Base-by-base conservation (phyloP, 1,140 invertebrate species). In the Pomacea maculata region DNA sequence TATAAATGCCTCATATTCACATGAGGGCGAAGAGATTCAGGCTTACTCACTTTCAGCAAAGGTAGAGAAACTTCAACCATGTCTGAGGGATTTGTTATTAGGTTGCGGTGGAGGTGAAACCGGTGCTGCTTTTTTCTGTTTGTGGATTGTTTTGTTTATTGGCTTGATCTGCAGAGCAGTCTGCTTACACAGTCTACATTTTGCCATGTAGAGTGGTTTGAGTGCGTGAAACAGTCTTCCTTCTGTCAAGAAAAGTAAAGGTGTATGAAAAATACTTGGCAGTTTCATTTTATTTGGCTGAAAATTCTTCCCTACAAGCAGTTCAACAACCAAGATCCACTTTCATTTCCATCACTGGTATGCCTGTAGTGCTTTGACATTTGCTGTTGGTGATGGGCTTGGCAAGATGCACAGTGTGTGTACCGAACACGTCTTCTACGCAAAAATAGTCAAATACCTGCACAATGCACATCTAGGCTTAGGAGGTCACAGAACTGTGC, bases 1-100 rank as follows among this genome's bases (percentile, higher is more conserved):
- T 81, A 81, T 87, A 75, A 87, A 87, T 81, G 78, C 80, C 70
- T 83, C 82, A 61, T 87, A 83, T 80, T 82, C 82, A 45, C 76
- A 75, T 68, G 82, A 87, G 73, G 84, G 84, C 12, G 83, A 83
- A 29, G 83, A 83, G 57, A 61, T 61, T 61, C 57, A 61, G 57
- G 57, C 57, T 2, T 2, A 61, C 57, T 61, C 57, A 61, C 15
- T 11, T 11, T 61, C 57, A 61, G 57, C 57, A 61, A 61, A 61
- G 57, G 57, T 61, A 61, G 57, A 61, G 34, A 71, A 72, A 82
- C 54, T 68, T 71, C 54, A 79, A 74, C 73, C 21, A 34, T 15
- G 25, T 74, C 21, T 74, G 12, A 52, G 25, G 54, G 25, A 55
- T 74, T 74, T 74, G 2, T 54, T 74, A 17, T 54, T 74, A 10